These are phyloP conservation scores for Drosophila sordidapex DNA, from an alignment of 2,888 invertebrate species.

Conservation along the genomic window DNA sequence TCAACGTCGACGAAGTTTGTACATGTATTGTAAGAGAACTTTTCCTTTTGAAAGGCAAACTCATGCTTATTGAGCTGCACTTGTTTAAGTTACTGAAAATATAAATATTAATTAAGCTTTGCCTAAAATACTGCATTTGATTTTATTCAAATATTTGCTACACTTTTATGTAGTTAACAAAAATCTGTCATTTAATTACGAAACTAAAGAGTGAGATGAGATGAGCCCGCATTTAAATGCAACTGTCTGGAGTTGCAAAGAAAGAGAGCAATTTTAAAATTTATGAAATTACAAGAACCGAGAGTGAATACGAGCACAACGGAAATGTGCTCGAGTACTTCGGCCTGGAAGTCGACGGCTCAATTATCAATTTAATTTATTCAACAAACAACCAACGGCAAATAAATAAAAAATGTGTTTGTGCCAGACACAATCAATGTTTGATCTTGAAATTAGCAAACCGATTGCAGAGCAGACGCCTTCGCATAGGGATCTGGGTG, in stretches of 20 bases:
- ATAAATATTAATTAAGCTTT: neutral
- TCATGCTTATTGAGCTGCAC: neutral
- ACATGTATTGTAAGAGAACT: neutral
- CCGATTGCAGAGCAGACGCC: slow-evolving; percentile 38
- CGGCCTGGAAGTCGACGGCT: slow-evolving; percentile 24
- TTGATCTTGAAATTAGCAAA: slow-evolving; percentile 56
- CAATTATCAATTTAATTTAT: slow-evolving; percentile 64
- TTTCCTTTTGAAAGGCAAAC: neutral
- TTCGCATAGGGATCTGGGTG: slow-evolving; percentile 13
- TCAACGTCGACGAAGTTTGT: neutral
- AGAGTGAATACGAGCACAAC: slow-evolving; percentile 21
- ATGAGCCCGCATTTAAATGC: slow-evolving; percentile 30
- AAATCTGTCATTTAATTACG: neutral
- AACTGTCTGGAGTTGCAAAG: slow-evolving; percentile 13
- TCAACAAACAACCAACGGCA: slow-evolving; percentile 48
- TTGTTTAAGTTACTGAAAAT: neutral
- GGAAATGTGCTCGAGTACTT: slow-evolving; percentile 34
- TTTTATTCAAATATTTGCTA: neutral
- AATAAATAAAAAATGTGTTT: slow-evolving; percentile 49
- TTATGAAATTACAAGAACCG: slow-evolving; percentile 11
- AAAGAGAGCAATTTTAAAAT: slow-evolving; percentile 10
- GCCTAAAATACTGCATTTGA: neutral
- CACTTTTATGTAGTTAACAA: neutral
- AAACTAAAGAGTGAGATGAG: neutral
- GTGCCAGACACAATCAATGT: slow-evolving; percentile 53